Percentiles rank a stretch among this genome's conserved stretches.
Conservation (phyloP, 1,140 invertebrate genomes). For the Drosophila orosa region DNA sequence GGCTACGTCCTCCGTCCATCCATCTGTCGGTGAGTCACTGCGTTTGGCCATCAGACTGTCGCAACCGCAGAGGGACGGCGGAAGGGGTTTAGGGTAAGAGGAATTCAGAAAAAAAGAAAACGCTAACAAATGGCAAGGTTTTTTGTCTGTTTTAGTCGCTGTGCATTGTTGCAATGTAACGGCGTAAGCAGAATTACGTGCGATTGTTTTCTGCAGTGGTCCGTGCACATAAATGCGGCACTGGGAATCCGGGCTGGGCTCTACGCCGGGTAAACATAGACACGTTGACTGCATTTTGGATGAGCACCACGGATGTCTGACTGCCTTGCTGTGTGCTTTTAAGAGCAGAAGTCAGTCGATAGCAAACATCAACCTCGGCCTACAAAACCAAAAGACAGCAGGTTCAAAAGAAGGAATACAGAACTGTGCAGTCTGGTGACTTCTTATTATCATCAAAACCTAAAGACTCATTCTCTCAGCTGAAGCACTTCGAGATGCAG, state of each 20-base stretch:
- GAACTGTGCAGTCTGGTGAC: background rate
- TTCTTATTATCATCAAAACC: background rate
- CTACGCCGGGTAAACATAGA: constrained; percentile 74
- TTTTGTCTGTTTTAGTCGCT: constrained; percentile 36
- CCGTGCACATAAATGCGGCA: constrained; percentile 75
- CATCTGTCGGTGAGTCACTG: constrained; percentile 34
- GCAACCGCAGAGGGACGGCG: constrained; percentile 58
- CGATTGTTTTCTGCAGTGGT: constrained; percentile 80
- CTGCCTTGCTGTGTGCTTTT: constrained; percentile 51
- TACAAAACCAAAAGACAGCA: background rate
- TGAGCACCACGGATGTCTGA: constrained; percentile 61
- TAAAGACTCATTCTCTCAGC: background rate
- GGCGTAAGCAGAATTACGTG: constrained; percentile 82
- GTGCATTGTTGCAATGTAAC: constrained; percentile 74
- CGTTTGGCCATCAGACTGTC: constrained; percentile 58
- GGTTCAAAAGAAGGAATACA: background rate
- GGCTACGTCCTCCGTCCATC: constrained; percentile 9
- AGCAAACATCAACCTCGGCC: constrained; percentile 9
- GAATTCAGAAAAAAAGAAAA: constrained; percentile 37
- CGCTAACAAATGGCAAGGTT: constrained; percentile 60
- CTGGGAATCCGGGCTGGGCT: constrained; percentile 23
- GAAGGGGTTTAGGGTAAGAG: constrained; percentile 15
- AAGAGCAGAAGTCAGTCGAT: constrained; percentile 3
- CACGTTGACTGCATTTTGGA: constrained; percentile 79
- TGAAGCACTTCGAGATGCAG: background rate